These are phyloP conservation scores for Brenthis ino DNA, from an alignment of 2,888 invertebrate genomes.

Conservation along the genomic window DNA sequence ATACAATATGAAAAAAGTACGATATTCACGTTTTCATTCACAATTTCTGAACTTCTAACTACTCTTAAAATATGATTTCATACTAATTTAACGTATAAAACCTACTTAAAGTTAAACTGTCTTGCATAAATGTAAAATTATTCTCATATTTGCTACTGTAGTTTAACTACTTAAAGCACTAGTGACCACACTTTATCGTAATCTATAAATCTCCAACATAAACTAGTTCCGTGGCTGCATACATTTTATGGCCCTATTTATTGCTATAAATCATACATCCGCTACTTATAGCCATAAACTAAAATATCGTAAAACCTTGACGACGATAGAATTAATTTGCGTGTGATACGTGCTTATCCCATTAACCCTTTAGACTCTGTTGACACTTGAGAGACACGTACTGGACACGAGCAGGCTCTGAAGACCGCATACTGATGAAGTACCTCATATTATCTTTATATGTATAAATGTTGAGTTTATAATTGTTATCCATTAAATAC, in stretches of 20 bases:
- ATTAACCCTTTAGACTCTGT: conserved; percentile 39
- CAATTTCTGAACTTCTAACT: no score
- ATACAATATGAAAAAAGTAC: no score
- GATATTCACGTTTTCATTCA: no score
- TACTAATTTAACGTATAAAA: no score
- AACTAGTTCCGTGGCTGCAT: conserved; percentile 54
- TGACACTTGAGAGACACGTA: conserved; percentile 10
- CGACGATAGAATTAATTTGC: conserved; percentile 58
- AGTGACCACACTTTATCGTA: conserved; percentile 39
- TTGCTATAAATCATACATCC: conserved; percentile 73
- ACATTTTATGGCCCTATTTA: conserved; percentile 67
- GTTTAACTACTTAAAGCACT: background rate
- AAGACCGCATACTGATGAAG: conserved; percentile 29
- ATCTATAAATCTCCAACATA: conserved; percentile 66
- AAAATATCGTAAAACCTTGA: conserved; percentile 53
- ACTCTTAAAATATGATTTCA: no score
- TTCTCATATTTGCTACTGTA: conserved; percentile 13
- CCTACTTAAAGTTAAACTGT: no score
- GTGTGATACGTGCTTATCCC: conserved; percentile 50
- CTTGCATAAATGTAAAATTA: conserved; percentile 4
- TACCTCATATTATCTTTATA: background rate
- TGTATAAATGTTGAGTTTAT: no score
- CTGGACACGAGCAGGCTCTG: conserved; percentile 28
- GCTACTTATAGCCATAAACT: conserved; percentile 61
- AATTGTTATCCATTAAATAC: background rate